phyloP scores from a whole-genome alignment of 2,888 invertebrate genomes.

The Agrotis segetum region DNA sequence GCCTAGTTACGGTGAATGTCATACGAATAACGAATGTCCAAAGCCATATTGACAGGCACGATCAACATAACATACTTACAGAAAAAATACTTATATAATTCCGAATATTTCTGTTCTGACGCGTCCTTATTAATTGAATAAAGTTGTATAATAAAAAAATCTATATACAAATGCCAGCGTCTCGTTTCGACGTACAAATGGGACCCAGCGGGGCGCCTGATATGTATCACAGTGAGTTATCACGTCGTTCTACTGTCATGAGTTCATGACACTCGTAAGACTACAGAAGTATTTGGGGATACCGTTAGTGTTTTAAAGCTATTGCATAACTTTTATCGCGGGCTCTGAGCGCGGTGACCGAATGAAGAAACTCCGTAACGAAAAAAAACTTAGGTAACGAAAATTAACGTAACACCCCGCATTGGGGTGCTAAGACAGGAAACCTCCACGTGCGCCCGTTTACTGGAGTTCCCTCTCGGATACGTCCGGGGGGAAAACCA shows the following conservation, averaged over 20 bases:
- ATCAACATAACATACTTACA: neutral
- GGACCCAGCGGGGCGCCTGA: slow-evolving; percentile 48
- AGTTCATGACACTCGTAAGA: slow-evolving; percentile 9
- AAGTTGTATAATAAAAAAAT: slow-evolving; percentile 52
- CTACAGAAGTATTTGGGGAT: slow-evolving; percentile 2
- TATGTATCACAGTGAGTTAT: slow-evolving; percentile 62
- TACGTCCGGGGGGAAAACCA: too few species aligned
- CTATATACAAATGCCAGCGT: slow-evolving; percentile 45
- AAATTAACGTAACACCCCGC: too few species aligned
- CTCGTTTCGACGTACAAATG: slow-evolving; percentile 41
- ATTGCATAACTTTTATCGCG: too few species aligned
- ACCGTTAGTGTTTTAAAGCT: too few species aligned
- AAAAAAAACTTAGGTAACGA: too few species aligned
- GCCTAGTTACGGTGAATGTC: neutral
- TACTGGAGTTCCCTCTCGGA: too few species aligned
- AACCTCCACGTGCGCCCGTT: too few species aligned
- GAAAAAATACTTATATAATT: neutral
- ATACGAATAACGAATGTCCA: neutral
- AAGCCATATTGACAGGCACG: neutral
- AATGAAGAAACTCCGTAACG: too few species aligned
- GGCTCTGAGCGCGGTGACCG: too few species aligned
- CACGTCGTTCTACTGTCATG: slow-evolving; percentile 32
- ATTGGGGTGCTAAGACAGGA: too few species aligned
- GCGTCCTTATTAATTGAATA: slow-evolving; percentile 49
- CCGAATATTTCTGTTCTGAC: slow-evolving; percentile 23